These are phyloP conservation scores for Mormyrops boulengeri DNA, from an alignment of 2,797 vertebrate species.

Conservation along the genomic window DNA sequence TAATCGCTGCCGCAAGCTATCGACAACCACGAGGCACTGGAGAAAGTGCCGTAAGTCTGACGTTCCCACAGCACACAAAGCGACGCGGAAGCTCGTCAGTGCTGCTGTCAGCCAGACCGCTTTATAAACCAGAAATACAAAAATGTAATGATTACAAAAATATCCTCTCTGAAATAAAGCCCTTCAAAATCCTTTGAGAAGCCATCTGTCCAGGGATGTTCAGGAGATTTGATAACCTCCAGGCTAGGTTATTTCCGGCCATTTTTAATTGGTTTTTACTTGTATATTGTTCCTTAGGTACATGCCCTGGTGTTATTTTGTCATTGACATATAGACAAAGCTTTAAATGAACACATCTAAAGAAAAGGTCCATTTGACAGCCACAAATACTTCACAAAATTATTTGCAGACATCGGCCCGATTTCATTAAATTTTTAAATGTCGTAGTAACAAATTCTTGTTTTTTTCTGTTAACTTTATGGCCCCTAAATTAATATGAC, in stretches of 20 bases:
- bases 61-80: neutral
- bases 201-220: conserved; percentile 20
- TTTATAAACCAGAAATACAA: conserved; percentile 15
- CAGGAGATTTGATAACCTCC: conserved; percentile 30
- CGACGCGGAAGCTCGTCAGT: neutral
- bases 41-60: neutral
- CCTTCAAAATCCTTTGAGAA: conserved; percentile 25
- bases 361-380: neutral
- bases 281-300: conserved; percentile 23
- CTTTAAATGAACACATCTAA: neutral
- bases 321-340: neutral
- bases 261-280: conserved; percentile 29
- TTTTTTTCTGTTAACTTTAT: neutral
- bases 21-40: neutral
- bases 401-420: neutral
- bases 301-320: neutral
- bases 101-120: conserved; percentile 22
- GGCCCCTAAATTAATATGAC: neutral
- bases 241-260: conserved; percentile 29
- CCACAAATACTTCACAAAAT: neutral
- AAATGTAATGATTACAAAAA: conserved; percentile 13
- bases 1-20: neutral
- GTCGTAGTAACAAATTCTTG: neutral
- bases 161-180: conserved; percentile 22
- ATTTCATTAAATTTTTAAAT: neutral